phyloP scores from a whole-genome alignment of 2,797 vertebrate genomes.

The Anniella stebbinsi region DNA sequence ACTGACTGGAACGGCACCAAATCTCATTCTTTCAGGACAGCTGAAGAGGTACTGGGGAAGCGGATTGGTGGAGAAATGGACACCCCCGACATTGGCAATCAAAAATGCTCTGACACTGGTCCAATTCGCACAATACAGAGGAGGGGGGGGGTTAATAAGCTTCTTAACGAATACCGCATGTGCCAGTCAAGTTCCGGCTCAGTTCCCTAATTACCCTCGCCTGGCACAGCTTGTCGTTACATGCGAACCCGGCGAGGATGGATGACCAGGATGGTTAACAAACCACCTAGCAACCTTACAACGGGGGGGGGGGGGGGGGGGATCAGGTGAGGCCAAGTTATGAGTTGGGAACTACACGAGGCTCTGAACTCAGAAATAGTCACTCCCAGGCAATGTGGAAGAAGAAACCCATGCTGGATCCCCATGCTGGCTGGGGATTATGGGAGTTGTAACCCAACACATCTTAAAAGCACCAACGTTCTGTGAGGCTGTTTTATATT shows the following conservation, averaged over 20 bases:
- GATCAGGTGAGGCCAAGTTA: background rate
- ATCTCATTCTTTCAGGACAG: constrained; percentile 96
- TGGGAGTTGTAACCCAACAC: background rate
- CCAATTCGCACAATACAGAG: background rate
- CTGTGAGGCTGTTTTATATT: constrained; percentile 1
- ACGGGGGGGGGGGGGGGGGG: too few relatives aligned
- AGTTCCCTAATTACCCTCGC: too few relatives aligned
- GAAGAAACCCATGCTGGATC: background rate
- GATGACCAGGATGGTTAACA: too few relatives aligned
- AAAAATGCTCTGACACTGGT: background rate
- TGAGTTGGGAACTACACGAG: background rate
- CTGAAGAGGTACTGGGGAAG: constrained; percentile 87
- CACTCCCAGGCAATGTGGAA: background rate
- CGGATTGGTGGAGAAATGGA: background rate
- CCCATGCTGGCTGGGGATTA: background rate
- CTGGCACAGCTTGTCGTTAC: too few relatives aligned
- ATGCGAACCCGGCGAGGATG: too few relatives aligned
- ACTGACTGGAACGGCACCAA: constrained; percentile 93
- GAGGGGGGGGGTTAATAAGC: too few relatives aligned
- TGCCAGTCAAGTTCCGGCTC: too few relatives aligned
- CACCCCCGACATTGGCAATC: too few relatives aligned
- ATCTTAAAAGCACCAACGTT: background rate
- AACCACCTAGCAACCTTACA: too few relatives aligned
- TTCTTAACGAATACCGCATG: too few relatives aligned
- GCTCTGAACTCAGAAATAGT: background rate